Evolutionary conservation across 1,140 invertebrate species (phyloP).

Genomic region (Diorhabda elongata): DNA sequence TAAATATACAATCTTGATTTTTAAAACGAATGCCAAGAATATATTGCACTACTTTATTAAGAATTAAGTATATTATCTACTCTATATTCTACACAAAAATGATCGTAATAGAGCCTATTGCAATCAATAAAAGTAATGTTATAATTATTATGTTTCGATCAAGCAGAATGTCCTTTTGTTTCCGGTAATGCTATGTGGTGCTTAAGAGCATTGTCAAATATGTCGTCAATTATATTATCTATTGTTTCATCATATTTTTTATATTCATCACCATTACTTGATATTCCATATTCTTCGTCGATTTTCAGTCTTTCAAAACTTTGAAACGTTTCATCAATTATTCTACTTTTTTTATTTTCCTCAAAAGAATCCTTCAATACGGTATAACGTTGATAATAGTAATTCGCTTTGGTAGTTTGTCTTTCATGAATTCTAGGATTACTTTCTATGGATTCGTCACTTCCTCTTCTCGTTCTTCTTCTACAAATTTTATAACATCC

Average conservation of each 20-base stretch:
- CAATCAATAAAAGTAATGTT: no score
- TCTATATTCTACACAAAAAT: no score
- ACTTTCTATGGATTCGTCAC: conserved; percentile 25
- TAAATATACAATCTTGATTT: no score
- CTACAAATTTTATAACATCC: conserved; percentile 57
- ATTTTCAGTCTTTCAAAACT: neutral
- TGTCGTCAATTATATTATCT: neutral
- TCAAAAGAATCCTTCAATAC: neutral
- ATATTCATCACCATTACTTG: neutral
- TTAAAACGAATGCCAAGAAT: no score
- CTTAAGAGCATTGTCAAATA: neutral
- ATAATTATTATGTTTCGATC: no score
- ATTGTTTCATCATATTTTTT: neutral
- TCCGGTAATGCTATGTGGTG: no score
- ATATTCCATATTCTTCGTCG: neutral
- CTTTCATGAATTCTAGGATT: conserved; percentile 36
- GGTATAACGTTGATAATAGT: neutral
- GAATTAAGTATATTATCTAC: no score
- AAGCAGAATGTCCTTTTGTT: no score
- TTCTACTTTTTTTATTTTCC: neutral
- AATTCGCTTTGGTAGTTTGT: conserved; percentile 10
- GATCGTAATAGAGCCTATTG: no score
- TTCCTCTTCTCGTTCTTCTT: conserved; percentile 22
- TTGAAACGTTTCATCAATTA: neutral
- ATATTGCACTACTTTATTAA: no score